Evolutionary conservation across 2,113 vertebrate genomes (phyloP).

Genomic region (Oenanthe oenanthe): DNA sequence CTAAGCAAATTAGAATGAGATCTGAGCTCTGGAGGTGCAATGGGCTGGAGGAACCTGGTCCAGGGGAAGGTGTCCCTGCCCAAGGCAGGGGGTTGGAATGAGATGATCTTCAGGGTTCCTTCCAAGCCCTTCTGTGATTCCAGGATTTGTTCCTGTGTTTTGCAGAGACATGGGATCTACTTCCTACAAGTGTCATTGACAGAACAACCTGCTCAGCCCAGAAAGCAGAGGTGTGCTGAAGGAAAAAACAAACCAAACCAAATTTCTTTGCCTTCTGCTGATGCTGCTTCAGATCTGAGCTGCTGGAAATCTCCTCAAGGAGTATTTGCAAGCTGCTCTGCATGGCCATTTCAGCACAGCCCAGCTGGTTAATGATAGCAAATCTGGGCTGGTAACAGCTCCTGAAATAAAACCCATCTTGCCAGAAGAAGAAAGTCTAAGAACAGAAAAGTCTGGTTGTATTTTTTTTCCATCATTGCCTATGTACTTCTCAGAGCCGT

Average conservation of each 20-base stretch:
- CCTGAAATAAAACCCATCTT: conserved; percentile 5
- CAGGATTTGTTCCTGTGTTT: neutral
- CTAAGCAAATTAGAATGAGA: neutral
- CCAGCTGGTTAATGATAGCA: conserved; percentile 31
- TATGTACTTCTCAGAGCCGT: neutral
- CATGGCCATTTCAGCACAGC: neutral
- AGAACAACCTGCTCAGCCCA: neutral
- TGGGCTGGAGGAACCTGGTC: neutral
- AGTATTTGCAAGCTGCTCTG: conserved; percentile 10
- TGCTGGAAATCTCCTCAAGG: neutral
- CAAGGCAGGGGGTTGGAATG: neutral
- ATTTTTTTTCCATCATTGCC: conserved; percentile 40
- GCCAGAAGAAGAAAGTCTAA: conserved; percentile 42
- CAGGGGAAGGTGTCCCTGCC: neutral
- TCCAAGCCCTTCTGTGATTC: neutral
- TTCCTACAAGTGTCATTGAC: neutral
- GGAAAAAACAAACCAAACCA: neutral
- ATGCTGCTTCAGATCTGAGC: neutral
- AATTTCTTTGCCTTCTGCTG: neutral
- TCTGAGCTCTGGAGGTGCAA: neutral
- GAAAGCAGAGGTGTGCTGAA: neutral
- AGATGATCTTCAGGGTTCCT: neutral
- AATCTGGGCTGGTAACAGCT: conserved; percentile 9
- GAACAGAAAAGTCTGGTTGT: conserved; percentile 35
- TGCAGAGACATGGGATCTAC: neutral